Conservation (phyloP, 2,888 invertebrate species). For the Hyposoter didymator region DNA sequence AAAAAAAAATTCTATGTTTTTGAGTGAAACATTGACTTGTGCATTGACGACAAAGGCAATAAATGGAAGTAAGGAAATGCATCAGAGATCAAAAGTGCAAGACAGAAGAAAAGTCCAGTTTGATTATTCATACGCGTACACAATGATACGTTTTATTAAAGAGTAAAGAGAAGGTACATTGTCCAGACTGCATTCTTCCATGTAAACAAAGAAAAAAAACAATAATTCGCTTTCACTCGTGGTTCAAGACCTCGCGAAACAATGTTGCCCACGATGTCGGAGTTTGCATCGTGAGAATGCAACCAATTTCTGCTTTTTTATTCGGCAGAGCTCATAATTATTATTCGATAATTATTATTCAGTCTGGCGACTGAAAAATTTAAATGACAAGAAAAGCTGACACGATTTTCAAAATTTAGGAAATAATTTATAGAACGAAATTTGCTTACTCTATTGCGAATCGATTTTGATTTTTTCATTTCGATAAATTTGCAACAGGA, state of each 20-base stretch:
- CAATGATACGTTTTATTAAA: slow-evolving; percentile 10
- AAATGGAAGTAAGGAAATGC: slow-evolving; percentile 35
- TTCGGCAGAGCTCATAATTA: too few relatives aligned
- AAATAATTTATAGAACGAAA: too few relatives aligned
- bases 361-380: too few relatives aligned
- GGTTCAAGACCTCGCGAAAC: slow-evolving; percentile 3
- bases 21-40: neutral
- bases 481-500: neutral
- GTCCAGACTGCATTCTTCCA: slow-evolving; percentile 15
- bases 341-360: too few relatives aligned
- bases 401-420: too few relatives aligned
- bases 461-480: too few relatives aligned
- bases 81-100: slow-evolving; percentile 30
- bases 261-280: neutral
- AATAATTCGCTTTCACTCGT: slow-evolving; percentile 32
- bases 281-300: too few relatives aligned
- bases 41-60: neutral
- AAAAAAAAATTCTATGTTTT: neutral
- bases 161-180: slow-evolving; percentile 26
- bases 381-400: too few relatives aligned
- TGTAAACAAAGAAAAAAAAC: slow-evolving; percentile 6
- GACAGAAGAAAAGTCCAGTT: slow-evolving; percentile 3
- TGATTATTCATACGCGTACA: neutral
- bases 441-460: too few relatives aligned
- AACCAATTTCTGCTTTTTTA: too few relatives aligned